Evolutionary conservation across 2,888 invertebrate genomes (phyloP), one percentile per base, ranked within the genome.

Genomic region (Nomada goodeniana): DNA sequence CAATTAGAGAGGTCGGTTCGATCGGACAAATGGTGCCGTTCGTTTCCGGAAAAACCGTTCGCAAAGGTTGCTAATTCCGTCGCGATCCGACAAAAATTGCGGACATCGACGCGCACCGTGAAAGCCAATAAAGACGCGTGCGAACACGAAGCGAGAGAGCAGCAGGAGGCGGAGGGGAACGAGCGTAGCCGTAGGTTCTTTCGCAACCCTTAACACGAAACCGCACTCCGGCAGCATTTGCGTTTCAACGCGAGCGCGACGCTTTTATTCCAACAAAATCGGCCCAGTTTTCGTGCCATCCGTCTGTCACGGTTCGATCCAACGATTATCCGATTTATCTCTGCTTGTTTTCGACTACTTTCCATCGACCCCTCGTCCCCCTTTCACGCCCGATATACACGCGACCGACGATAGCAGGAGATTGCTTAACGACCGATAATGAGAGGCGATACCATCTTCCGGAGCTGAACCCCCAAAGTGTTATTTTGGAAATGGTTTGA

Each of bases 181-280:
- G 68, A 57, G 44, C 53, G 68, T 65, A 71, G 61, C 57, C 64
- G 52, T 57, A 76, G 71, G 64, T 76, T 70, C 76, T 84, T 80
- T 72, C 80, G 47, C 55, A 63, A 36, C 68, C 80, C 74, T 76
- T 83, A 76, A 86, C 86, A 86, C 82, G 86, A 86, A 86, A 86
- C 86, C 86, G 86, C 86, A 86, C 86, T 86, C 65, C 69, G 60
- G 2, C 55, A 70, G 83, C 82, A 85, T 86, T 86, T 85, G 80
- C 86, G 83, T 86, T 85, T 85, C 80, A 83, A 85, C 80, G 76
- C 50, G 47, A 20, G 15, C 15, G 75, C 63, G 53, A 52, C 65
- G 78, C 72, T 85, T 84, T 85, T 81, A 81, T 81, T 68, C 61
- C 71, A 20, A 42, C 52, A 50, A 73, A 79, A 79, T 75, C 78